phyloP scores from a whole-genome alignment of 1,140 invertebrate genomes.

The Drosophila nigrodunni region DNA sequence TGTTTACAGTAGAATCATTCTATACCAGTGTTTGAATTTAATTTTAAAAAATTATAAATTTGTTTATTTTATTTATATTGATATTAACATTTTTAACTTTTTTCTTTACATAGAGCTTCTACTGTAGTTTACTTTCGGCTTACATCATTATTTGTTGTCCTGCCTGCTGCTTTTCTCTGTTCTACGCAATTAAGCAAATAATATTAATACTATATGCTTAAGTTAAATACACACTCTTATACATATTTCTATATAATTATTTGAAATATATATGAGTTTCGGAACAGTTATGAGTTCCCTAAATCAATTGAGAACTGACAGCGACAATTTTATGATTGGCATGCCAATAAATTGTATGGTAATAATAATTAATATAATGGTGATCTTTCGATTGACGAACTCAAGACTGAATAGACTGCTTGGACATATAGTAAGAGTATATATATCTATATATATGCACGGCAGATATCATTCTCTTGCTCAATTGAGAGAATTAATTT shows the following conservation, averaged over 20 bases:
- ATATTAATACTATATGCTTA: not conserved
- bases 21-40: too few relatives aligned
- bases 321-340: not conserved
- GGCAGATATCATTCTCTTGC: not conserved
- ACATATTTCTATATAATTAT: not conserved
- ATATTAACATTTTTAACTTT: not conserved
- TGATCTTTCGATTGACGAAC: constrained; percentile 5
- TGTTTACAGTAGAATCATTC: not conserved
- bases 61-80: not conserved
- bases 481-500: constrained; percentile 70
- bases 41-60: not conserved
- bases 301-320: not conserved
- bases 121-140: not conserved
- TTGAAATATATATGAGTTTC: not conserved
- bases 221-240: not conserved
- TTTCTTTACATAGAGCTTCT: not conserved
- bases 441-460: not conserved
- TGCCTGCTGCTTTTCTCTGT: not conserved
- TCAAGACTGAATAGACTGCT: not conserved
- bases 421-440: not conserved
- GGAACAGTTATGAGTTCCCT: not conserved
- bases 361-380: constrained; percentile 1
- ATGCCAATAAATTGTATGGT: not conserved
- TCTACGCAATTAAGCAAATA: not conserved
- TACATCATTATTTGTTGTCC: constrained; percentile 14